Evolutionary conservation across 1,140 invertebrate genomes (phyloP), one percentile per base, ranked within the genome.

Genomic region (Lucilia sericata): DNA sequence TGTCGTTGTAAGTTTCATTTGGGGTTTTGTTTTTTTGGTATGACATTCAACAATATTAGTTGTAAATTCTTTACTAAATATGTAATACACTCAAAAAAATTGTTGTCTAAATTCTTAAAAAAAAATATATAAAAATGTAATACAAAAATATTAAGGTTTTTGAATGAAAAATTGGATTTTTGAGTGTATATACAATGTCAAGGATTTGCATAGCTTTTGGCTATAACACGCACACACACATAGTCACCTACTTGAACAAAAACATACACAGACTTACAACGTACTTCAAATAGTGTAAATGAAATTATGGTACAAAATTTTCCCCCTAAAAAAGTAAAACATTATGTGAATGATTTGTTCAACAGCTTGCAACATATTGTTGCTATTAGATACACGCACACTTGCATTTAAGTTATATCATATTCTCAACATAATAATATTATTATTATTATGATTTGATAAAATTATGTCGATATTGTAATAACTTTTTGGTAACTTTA

Each of bases 301-400:
- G 13, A 49, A 49, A 55, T 55, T 1, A 55, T 55, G 42, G 5
- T 55, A 55, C 51, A 10, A 55, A 55, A 55, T 17, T n/a, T 17
- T 12, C 9, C 13, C 12, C 12, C 51, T 5, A 42, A 42, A 42
- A 42, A 42, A 42, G 10, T 42, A 8, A 42, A 55, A 55, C 51
- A 55, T 55, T 55, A 4, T 42, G 0, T 42, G 42, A 42, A 55
- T 10, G 51, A 55, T 55, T 55, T 55, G 7, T 21, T 70, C 65
- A 70, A 70, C 65, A 70, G 65, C 65, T 70, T 70, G 65, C 65
- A 70, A 70, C 21, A 70, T 70, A 70, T 70, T 70, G 65, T 25
- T 17, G 65, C 55, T 3, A 60, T 60, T 60, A 60, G 51, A 10
- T 60, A 60, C 51, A 60, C 51, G 13, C 51, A 17, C 17, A n/a